Base-by-base conservation (phyloP, 2,888 invertebrate genomes). In the Drosophila barbarae region DNA sequence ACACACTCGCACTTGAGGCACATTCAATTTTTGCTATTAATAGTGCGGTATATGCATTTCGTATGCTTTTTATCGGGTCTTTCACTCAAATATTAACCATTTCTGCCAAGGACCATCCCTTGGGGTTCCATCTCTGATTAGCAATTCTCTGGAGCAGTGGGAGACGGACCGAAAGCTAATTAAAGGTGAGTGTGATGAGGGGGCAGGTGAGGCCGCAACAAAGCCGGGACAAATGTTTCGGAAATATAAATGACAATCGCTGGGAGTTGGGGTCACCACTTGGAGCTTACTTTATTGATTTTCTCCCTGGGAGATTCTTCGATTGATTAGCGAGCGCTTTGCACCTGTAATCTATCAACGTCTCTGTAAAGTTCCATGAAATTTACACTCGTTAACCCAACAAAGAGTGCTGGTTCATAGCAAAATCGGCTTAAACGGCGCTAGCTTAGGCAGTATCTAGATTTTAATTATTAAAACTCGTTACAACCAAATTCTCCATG, bases 11-110 rank as follows among this genome's bases (percentile, higher is more conserved):
- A 65, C 57, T 50, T 52, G 54, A 57, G 53, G 51, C 73, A 74
- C 70, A 76, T 72, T 74, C 77, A 83, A 79, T 83, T 80, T 77
- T 80, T 76, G 74, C 77, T 72, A 77, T 83, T 83, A 80, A 77
- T 77, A 76, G 83, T 50, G 72, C 42, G 35, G 53, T 57, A 44
- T 66, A 63, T 82, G 77, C 73, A 75, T 73, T 68, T 78, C 63
- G 66, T 36, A 72, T 69, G 80, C 64, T 69, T 77, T 82, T 75
- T 72, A 65, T 70, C 51, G 71, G 39, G 49, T 38, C 15, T 57
- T 66, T 68, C 63, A 53, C 68, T 73, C 58, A 69, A 58, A 66
- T 81, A 69, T 74, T 72, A 68, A 60, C 67, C 68, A 67, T 42
- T 52, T 57, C 36, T 34, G 42, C 46, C 69, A 51, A 52, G 34